Percentiles rank a stretch among this genome's conserved stretches.
phyloP scores from a whole-genome alignment of 1,140 invertebrate genomes.

The Trichonephila inaurata region DNA sequence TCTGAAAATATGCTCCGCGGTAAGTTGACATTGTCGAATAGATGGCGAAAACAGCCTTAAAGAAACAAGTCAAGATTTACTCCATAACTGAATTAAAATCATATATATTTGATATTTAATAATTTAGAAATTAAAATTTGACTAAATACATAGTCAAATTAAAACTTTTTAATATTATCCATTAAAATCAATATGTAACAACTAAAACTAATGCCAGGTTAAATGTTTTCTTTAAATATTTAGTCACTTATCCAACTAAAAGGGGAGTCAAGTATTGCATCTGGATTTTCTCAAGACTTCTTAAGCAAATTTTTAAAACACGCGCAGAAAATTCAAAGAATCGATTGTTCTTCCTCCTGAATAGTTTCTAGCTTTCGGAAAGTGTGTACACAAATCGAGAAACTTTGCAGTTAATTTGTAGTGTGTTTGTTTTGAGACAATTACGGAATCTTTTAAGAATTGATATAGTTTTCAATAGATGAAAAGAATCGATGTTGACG shows the following conservation, averaged over 20 bases:
- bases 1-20: no score
- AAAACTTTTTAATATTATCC: no score
- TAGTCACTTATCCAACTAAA: background rate
- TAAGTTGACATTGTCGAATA: no score
- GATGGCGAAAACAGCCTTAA: no score
- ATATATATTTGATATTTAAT: no score
- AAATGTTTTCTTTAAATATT: background rate
- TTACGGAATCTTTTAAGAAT: background rate
- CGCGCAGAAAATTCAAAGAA: background rate
- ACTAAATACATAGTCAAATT: no score
- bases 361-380: background rate
- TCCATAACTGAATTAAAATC: no score
- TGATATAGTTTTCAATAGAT: background rate
- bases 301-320: background rate
- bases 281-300: background rate
- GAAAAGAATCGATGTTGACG: no score
- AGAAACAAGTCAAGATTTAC: no score
- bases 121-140: no score
- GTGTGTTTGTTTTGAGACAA: background rate
- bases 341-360: background rate
- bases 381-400: background rate
- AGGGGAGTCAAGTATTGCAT: background rate
- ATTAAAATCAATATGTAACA: background rate
- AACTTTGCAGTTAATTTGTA: background rate
- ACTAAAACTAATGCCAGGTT: background rate